These are phyloP conservation scores for Torymus tubicola DNA, from an alignment of 2,888 invertebrate genomes.

Conservation along the genomic window DNA sequence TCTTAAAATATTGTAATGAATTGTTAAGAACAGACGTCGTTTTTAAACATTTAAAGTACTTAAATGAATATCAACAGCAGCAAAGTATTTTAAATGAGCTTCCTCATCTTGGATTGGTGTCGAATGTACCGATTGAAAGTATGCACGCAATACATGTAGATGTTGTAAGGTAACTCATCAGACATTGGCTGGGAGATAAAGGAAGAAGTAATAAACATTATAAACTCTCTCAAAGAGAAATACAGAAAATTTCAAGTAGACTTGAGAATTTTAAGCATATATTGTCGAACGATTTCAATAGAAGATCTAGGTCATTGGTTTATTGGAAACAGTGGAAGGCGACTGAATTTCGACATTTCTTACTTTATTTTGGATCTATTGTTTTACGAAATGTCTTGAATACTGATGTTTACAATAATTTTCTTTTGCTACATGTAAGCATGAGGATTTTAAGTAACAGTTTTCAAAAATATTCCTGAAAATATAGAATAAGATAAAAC, in stretches of 20 bases:
- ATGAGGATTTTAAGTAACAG: too few relatives aligned
- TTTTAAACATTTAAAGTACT: neutral
- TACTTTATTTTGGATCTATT: too few relatives aligned
- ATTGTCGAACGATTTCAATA: too few relatives aligned
- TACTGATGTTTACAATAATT: too few relatives aligned
- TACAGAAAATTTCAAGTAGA: neutral
- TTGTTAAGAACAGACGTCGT: conserved; percentile 15
- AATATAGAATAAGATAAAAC: too few relatives aligned
- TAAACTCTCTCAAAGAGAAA: neutral
- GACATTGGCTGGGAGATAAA: conserved; percentile 17
- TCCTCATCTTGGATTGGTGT: conserved; percentile 17
- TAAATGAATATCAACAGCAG: conserved; percentile 7
- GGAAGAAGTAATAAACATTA: neutral
- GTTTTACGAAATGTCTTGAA: too few relatives aligned
- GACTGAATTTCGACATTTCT: too few relatives aligned
- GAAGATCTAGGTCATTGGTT: too few relatives aligned
- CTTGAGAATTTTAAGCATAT: too few relatives aligned
- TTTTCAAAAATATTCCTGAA: too few relatives aligned
- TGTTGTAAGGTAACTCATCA: neutral
- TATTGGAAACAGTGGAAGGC: too few relatives aligned
- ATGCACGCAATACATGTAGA: conserved; percentile 25
- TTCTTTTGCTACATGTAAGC: too few relatives aligned
- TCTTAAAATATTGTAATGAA: conserved; percentile 1
- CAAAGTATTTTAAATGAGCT: conserved; percentile 15
- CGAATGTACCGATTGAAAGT: conserved; percentile 11